Evolutionary conservation across 1,140 invertebrate genomes (phyloP).

Genomic region (Eumaeus atala): DNA sequence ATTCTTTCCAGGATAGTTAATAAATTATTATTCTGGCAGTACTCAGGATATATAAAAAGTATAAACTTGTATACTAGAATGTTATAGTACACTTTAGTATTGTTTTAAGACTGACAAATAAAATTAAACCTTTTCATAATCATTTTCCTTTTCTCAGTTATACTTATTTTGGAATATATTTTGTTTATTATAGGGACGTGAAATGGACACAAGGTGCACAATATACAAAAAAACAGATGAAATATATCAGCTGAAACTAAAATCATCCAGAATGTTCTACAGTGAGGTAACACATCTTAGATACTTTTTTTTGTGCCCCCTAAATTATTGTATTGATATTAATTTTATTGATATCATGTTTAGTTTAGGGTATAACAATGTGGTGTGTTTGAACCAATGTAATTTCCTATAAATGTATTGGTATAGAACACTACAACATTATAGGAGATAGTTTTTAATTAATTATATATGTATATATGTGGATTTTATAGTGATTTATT

Average conservation of each 20-base stretch:
- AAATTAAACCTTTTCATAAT: conserved; percentile 5
- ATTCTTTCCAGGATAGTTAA: conserved; percentile 50
- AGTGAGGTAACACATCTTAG: conserved; percentile 79
- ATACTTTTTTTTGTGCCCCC: conserved; percentile 10
- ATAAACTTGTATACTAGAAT: conserved; percentile 36
- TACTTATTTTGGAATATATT: not conserved
- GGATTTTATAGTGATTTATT: no score
- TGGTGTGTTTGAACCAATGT: conserved; percentile 45
- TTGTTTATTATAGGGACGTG: conserved; percentile 77
- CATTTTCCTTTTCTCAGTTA: not conserved
- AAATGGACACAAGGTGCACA: conserved; percentile 95
- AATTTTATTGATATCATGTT: conserved; percentile 21
- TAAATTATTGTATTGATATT: conserved; percentile 23
- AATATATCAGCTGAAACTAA: conserved; percentile 96
- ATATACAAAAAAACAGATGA: conserved; percentile 99
- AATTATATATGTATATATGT: no score
- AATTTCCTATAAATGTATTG: conserved; percentile 27
- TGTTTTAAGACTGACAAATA: conserved; percentile 31
- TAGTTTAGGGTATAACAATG: conserved; percentile 39
- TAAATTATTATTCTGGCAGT: conserved; percentile 42
- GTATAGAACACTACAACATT: conserved; percentile 46
- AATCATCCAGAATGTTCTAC: conserved; percentile 96
- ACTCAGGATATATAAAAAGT: conserved; percentile 47
- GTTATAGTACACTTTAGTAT: conserved; percentile 31
- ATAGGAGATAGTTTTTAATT: no score